These are phyloP conservation scores for Acanthosoma haemorrhoidale DNA, from an alignment of 2,888 invertebrate species.

Conservation along the genomic window DNA sequence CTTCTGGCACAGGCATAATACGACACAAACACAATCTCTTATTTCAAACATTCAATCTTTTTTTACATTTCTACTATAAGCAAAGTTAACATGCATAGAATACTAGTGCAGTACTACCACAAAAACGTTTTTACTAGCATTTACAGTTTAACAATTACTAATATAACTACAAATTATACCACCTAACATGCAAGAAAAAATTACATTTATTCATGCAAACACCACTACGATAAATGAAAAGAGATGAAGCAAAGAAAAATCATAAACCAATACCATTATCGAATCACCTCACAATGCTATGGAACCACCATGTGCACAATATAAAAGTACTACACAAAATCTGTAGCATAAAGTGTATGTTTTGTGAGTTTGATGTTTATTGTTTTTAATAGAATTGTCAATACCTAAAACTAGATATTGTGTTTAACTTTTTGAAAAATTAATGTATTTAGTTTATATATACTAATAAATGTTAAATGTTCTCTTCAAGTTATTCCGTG, in stretches of 20 bases:
- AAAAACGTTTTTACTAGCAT: background rate
- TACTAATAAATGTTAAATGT: too few species aligned
- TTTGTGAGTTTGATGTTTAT: too few species aligned
- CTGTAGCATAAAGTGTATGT: too few species aligned
- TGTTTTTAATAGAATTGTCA: too few species aligned
- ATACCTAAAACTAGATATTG: too few species aligned
- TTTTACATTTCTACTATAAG: background rate
- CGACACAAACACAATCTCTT: conserved; percentile 17
- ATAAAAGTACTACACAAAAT: background rate
- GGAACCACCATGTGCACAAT: background rate
- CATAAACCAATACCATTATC: background rate
- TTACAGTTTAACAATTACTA: background rate
- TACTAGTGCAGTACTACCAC: background rate
- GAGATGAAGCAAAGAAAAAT: background rate
- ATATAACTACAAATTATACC: background rate
- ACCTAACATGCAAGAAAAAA: background rate
- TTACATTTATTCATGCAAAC: background rate
- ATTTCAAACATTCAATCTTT: background rate
- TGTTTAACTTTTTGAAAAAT: too few species aligned
- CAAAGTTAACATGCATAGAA: background rate
- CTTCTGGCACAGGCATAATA: conserved; percentile 14
- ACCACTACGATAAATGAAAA: background rate
- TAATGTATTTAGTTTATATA: too few species aligned
- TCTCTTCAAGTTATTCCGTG: too few species aligned
- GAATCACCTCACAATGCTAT: background rate